A percentile compares a stretch with the other conserved stretches of the same genome.
Conservation (phyloP, 2,797 vertebrate genomes). For the Megalops cyprinoides region DNA sequence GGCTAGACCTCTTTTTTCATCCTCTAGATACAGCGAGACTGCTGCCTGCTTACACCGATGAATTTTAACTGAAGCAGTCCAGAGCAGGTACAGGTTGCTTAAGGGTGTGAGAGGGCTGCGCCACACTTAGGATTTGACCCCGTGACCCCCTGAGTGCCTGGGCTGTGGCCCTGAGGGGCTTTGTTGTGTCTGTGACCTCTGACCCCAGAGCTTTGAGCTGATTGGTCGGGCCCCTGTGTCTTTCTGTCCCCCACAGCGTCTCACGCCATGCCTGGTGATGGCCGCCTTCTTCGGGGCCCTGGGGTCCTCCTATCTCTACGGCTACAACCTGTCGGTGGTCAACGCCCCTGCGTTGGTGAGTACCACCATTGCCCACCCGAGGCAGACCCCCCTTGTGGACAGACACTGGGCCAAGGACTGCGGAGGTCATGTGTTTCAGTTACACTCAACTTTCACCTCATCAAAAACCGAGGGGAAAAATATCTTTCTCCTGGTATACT, state of each 20-base stretch:
- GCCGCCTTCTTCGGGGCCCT: slow-evolving; percentile 85
- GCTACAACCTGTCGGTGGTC: slow-evolving; percentile 94
- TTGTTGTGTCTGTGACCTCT: not conserved
- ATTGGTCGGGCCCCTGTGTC: not conserved
- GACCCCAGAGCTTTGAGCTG: not conserved
- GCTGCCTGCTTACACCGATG: not conserved
- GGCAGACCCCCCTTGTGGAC: too few relatives aligned
- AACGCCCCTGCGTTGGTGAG: slow-evolving; percentile 89
- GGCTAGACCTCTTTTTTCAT: not conserved
- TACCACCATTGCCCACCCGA: slow-evolving; percentile 37
- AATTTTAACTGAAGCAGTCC: not conserved
- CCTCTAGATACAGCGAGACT: not conserved
- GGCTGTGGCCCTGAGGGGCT: too few relatives aligned
- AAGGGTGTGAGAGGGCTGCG: too few relatives aligned
- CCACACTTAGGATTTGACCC: not conserved
- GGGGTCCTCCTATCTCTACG: slow-evolving; percentile 92
- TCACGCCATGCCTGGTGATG: slow-evolving; percentile 77
- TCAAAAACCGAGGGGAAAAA: too few relatives aligned
- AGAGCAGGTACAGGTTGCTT: not conserved
- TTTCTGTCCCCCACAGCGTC: slow-evolving; percentile 38
- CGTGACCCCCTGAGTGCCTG: too few relatives aligned
- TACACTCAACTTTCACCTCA: too few relatives aligned
- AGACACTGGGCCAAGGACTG: too few relatives aligned
- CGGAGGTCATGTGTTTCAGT: too few relatives aligned
- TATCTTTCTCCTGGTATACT: too few relatives aligned